These are phyloP conservation scores for Chironomus tentans DNA, from an alignment of 2,888 invertebrate species.

Conservation along the genomic window DNA sequence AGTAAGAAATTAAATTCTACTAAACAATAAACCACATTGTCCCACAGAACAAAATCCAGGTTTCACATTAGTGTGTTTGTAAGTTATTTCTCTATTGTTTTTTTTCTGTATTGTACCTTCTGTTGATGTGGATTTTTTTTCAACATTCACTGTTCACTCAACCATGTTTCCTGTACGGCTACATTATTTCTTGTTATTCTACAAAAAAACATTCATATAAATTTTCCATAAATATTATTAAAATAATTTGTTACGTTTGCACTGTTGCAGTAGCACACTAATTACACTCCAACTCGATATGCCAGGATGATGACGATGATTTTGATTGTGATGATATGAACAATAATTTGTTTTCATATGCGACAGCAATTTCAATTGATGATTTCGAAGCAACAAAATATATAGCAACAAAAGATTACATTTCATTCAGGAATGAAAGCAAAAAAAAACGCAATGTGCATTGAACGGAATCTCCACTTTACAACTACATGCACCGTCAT, in stretches of 20 bases:
- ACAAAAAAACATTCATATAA: neutral
- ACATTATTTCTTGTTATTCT: too few species aligned
- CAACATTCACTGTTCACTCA: slow-evolving; percentile 6
- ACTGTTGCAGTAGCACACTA: slow-evolving; percentile 12
- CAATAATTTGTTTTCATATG: neutral
- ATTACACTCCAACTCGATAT: too few species aligned
- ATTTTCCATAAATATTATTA: neutral
- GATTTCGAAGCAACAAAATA: neutral
- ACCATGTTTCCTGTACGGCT: slow-evolving; percentile 18
- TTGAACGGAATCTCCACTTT: neutral
- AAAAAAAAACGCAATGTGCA: neutral
- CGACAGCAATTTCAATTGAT: neutral
- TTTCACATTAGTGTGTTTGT: neutral
- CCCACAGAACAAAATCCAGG: neutral
- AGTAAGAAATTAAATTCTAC: neutral
- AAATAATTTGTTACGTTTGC: neutral
- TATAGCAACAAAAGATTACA: neutral
- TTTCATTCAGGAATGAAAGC: neutral
- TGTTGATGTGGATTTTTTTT: slow-evolving; percentile 13
- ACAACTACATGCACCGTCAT: neutral
- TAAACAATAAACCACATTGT: neutral
- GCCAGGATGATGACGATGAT: neutral
- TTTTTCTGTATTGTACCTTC: slow-evolving; percentile 11
- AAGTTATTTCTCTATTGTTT: slow-evolving; percentile 1
- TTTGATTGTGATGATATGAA: neutral